Conservation (phyloP, 2,888 invertebrate genomes). For the Drosophila demipolita region DNA sequence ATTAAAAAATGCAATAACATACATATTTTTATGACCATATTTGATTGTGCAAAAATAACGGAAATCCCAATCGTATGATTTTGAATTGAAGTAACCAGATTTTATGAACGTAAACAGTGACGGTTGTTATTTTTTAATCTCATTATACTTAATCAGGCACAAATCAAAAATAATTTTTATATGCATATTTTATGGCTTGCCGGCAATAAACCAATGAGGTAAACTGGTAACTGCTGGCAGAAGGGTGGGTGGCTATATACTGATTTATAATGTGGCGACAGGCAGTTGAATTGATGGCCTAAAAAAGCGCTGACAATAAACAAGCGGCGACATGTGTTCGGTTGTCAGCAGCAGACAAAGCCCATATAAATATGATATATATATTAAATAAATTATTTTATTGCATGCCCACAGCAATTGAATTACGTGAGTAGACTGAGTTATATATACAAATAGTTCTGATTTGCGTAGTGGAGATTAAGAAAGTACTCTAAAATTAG, state of each 20-base stretch:
- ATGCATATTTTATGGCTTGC: conserved; percentile 50
- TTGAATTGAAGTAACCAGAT: conserved; percentile 22
- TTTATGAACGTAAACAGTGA: conserved; percentile 34
- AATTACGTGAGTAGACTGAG: conserved; percentile 6
- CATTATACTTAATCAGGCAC: conserved; percentile 58
- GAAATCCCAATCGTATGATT: neutral
- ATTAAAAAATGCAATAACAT: neutral
- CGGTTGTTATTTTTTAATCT: conserved; percentile 42
- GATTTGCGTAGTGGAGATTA: too few relatives aligned
- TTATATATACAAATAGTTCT: neutral
- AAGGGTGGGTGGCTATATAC: conserved; percentile 23
- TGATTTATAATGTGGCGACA: conserved; percentile 66
- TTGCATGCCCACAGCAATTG: neutral
- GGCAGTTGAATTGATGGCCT: conserved; percentile 50
- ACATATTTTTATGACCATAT: neutral
- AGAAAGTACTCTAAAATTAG: neutral
- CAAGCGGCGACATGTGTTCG: conserved; percentile 57
- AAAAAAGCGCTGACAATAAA: conserved; percentile 60
- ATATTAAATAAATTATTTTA: conserved; percentile 19
- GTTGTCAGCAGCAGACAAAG: conserved; percentile 50
- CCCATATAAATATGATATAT: conserved; percentile 29
- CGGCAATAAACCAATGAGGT: conserved; percentile 44
- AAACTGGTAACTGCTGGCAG: neutral
- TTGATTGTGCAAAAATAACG: neutral
- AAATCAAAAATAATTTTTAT: conserved; percentile 48